Evolutionary conservation across 2,113 vertebrate genomes (phyloP), one percentile per base, ranked within the genome.

Genomic region (Pandion haliaetus): DNA sequence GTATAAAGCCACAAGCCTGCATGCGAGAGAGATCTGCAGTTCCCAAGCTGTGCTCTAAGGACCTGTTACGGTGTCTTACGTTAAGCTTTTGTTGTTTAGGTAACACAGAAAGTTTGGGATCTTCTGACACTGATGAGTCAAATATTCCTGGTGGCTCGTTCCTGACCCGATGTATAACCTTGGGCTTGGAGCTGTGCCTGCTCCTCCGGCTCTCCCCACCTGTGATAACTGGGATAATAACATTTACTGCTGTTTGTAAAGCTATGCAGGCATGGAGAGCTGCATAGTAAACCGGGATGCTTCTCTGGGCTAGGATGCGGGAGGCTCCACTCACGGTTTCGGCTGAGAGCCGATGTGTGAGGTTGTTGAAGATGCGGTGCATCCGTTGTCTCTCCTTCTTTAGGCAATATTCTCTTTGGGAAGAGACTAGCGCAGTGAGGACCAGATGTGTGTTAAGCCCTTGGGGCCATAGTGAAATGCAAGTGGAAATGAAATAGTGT

Each of bases 391-490:
- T 93, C 11, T 3, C 47, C 79, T 62, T 84, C 88, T 93, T 95
- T 78, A 78, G 72, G 88, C 79, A 55, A 38, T 59, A 83, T 59
- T 38, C 21, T 91, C 69, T 86, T 88, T 59, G 36, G 72, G 74
- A 72, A 74, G 65, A 82, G 79, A 67, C 50, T 57, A 47, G n/a
- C 7, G 15, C 65, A 47, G 86, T 1, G 88, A 88, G 65, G 91
- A 84, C 91, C 92, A 93, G 90, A 92, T 95, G 95, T 74, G 78
- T 49, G 83, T 79, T 71, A 84, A 95, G 83, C 90, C 94, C 96
- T 97, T 90, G 72, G 88, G 96, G 81, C 97, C 57, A 40, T 84
- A 95, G 84, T 91, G 87, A 91, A 96, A 96, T 95, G 91, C 66
- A 95, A 94, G 94, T 96, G 79, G 54, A 62, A 86, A 61, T 90